Conservation (phyloP, 2,888 invertebrate genomes). For the Ditylenchus weischeri region DNA sequence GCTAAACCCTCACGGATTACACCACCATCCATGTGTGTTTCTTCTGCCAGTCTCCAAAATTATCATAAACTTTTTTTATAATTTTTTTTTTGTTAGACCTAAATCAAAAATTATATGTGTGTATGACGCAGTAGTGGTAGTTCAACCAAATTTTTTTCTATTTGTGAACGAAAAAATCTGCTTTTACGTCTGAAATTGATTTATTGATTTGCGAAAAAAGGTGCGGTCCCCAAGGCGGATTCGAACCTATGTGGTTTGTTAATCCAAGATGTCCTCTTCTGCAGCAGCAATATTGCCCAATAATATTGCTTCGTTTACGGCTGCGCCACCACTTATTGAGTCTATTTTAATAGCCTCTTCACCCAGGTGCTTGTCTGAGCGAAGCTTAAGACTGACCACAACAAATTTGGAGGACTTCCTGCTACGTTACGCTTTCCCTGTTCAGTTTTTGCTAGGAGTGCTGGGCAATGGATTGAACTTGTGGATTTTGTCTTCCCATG, state of each 20-base stretch:
- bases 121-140: too few species aligned
- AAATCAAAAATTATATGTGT: too few species aligned
- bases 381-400: constrained; percentile 32
- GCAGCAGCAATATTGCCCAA: background rate
- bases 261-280: background rate
- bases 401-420: constrained; percentile 41
- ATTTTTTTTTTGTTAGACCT: too few species aligned
- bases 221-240: too few species aligned
- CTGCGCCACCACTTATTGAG: background rate
- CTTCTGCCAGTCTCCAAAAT: too few species aligned
- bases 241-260: background rate
- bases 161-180: too few species aligned
- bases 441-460: constrained; percentile 51
- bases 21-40: too few species aligned
- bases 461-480: constrained; percentile 54
- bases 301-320: background rate
- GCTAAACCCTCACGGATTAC: too few species aligned
- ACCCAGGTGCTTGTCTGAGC: constrained; percentile 28
- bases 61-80: too few species aligned
- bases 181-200: too few species aligned
- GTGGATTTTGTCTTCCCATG: constrained; percentile 52
- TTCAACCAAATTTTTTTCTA: too few species aligned
- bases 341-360: constrained; percentile 12
- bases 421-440: constrained; percentile 51
- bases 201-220: too few species aligned